These are phyloP conservation scores for Prinia subflava DNA, from an alignment of 2,113 vertebrate genomes.

Conservation along the genomic window DNA sequence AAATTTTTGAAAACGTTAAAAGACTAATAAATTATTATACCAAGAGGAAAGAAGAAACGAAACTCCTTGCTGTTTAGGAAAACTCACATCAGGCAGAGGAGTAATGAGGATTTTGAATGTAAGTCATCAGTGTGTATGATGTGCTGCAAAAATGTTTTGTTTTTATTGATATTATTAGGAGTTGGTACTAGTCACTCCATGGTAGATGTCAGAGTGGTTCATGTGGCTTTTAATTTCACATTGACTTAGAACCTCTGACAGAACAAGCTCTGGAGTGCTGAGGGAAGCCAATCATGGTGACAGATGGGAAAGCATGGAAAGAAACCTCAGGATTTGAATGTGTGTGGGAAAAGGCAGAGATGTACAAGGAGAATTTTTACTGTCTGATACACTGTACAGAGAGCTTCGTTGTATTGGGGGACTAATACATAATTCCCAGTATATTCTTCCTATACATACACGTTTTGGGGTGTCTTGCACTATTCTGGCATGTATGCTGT, in stretches of 20 bases:
- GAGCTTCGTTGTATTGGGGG: not conserved
- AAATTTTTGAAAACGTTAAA: not conserved
- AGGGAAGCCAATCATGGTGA: not conserved
- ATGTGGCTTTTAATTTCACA: not conserved
- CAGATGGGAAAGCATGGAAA: not conserved
- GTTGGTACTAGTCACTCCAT: not conserved
- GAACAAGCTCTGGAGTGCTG: not conserved
- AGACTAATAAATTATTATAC: not conserved
- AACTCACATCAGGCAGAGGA: not conserved
- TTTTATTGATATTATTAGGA: not conserved
- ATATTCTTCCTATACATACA: not conserved
- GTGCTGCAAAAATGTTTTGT: not conserved
- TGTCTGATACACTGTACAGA: not conserved
- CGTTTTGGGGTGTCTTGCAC: not conserved
- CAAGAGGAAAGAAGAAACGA: not conserved
- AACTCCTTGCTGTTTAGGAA: not conserved
- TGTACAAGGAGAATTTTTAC: not conserved
- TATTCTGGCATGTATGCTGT: rapidly evolving
- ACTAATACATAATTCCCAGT: not conserved
- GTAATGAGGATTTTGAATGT: not conserved
- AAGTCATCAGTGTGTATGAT: not conserved
- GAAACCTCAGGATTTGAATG: not conserved
- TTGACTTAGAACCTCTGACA: not conserved
- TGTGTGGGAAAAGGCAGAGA: not conserved
- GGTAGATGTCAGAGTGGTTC: not conserved